These are phyloP conservation scores for Gymnogyps californianus DNA, from an alignment of 2,113 vertebrate genomes.

Conservation along the genomic window DNA sequence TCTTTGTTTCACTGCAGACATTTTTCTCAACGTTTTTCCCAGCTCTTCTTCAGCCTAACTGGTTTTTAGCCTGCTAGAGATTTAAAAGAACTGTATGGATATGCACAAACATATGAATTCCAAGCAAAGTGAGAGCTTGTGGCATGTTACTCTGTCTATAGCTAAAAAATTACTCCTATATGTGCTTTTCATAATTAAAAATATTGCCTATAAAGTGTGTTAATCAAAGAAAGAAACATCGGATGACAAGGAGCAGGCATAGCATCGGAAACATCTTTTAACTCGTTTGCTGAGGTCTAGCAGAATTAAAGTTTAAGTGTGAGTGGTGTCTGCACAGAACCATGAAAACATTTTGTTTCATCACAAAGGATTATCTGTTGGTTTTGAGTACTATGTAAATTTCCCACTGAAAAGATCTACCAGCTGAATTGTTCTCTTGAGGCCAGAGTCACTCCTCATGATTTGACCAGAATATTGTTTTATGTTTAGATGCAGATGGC, in stretches of 20 bases:
- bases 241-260: not conserved
- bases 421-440: not conserved
- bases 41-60: not conserved
- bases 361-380: not conserved
- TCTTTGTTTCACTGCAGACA: not conserved
- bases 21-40: not conserved
- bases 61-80: not conserved
- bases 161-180: not conserved
- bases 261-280: not conserved
- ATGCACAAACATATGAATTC: not conserved
- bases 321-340: not conserved
- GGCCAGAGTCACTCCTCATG: not conserved
- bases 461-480: not conserved
- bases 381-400: not conserved
- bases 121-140: not conserved
- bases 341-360: not conserved
- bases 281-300: not conserved
- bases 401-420: not conserved
- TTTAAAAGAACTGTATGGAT: not conserved
- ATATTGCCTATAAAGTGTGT: not conserved
- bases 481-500: not conserved
- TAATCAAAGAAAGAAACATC: not conserved
- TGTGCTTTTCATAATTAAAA: not conserved
- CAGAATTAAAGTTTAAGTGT: not conserved
- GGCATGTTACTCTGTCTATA: not conserved